These are phyloP conservation scores for Aethes cnicana DNA, from an alignment of 2,888 invertebrate species.

Conservation along the genomic window DNA sequence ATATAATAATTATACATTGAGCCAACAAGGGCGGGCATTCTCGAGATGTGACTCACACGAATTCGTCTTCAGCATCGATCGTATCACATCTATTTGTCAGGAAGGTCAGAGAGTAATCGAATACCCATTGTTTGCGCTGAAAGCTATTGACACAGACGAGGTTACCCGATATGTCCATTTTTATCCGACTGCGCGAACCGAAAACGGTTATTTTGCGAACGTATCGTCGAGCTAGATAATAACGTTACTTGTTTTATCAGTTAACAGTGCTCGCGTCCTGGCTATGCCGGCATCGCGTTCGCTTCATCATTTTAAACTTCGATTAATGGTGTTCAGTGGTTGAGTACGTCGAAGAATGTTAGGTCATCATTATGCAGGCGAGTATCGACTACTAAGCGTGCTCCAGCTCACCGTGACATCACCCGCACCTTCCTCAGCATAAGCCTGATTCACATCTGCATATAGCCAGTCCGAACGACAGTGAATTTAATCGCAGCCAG, in stretches of 20 bases:
- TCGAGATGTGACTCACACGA: constrained; percentile 72
- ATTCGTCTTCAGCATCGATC: constrained; percentile 70
- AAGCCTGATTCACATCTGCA: constrained; percentile 43
- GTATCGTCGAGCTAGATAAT: constrained; percentile 16
- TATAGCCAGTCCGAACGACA: constrained; percentile 35
- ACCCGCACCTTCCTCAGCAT: constrained; percentile 40
- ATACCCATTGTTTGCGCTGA: constrained; percentile 53
- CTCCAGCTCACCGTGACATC: constrained; percentile 55
- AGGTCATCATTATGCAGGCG: constrained; percentile 34
- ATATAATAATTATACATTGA: constrained; percentile 72
- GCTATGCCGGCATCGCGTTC: constrained; percentile 6
- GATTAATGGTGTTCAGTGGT: neutral
- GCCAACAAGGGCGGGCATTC: constrained; percentile 69
- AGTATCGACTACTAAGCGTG: constrained; percentile 31
- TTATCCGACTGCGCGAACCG: constrained; percentile 10
- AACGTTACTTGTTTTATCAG: constrained; percentile 14
- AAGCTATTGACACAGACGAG: constrained; percentile 39
- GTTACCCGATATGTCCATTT: constrained; percentile 37
- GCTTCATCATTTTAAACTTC: constrained; percentile 1
- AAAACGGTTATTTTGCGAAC: constrained; percentile 22
- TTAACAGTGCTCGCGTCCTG: constrained; percentile 6
- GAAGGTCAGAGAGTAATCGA: constrained; percentile 57
- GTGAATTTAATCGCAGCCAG: constrained; percentile 37
- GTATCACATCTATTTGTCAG: constrained; percentile 58
- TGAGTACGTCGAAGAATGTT: constrained; percentile 9